phyloP scores from a whole-genome alignment of 2,888 invertebrate species.

The Penaeus monodon region DNA sequence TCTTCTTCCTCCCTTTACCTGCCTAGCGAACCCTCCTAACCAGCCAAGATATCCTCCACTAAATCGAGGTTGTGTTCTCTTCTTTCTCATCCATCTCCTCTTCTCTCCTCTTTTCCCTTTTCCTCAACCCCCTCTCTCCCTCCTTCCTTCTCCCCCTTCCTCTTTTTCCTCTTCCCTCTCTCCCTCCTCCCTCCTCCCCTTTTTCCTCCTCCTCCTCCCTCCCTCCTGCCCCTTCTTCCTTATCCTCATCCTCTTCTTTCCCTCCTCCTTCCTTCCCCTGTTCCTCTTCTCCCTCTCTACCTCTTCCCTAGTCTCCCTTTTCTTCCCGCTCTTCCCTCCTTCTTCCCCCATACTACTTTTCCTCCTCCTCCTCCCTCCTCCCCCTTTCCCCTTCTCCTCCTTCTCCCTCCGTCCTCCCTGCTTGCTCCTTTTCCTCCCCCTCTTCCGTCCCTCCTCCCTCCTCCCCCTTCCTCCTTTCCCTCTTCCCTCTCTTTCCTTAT shows the following conservation, averaged over 20 bases:
- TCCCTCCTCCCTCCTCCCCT: background rate
- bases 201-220: background rate
- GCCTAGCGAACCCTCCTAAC: background rate
- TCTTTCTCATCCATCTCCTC: background rate
- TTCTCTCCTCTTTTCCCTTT: background rate
- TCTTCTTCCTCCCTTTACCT: background rate
- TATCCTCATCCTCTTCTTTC: background rate
- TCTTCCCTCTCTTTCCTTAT: background rate
- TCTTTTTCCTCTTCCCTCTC: background rate
- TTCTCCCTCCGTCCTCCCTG: background rate
- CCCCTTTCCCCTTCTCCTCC: background rate
- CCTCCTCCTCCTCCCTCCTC: background rate
- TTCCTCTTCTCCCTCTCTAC: background rate
- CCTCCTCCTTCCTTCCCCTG: background rate
- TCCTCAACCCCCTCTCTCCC: background rate
- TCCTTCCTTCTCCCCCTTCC: background rate
- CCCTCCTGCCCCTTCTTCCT: background rate
- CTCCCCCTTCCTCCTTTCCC: background rate
- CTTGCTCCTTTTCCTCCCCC: background rate
- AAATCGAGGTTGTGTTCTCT: background rate
- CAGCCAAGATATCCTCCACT: too few relatives aligned
- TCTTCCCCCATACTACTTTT: fast-evolving
- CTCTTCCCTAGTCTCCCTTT: background rate
- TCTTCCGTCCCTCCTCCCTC: background rate
- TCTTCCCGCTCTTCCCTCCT: background rate